phyloP scores from a whole-genome alignment of 2,113 vertebrate genomes.

The Tetraodon nigroviridis region DNA sequence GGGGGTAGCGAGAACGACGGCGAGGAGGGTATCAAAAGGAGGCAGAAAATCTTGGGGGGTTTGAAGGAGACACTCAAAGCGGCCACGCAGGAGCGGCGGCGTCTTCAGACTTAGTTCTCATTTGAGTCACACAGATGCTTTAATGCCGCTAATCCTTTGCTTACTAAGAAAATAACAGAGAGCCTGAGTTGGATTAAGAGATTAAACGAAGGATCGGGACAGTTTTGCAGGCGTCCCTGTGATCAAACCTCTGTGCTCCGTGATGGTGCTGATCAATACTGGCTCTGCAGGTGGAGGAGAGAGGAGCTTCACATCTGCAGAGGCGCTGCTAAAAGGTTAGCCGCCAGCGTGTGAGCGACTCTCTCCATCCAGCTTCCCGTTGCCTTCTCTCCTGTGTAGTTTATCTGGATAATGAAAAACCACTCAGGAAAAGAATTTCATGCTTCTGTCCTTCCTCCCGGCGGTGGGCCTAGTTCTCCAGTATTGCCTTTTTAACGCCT shows the following conservation, averaged over 20 bases:
- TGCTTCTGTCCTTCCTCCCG: too few species aligned
- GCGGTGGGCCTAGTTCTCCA: too few species aligned
- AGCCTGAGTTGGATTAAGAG: slow-evolving; percentile 8
- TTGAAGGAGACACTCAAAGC: slow-evolving; percentile 40
- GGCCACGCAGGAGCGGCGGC: slow-evolving; percentile 1
- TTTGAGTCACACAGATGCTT: slow-evolving; percentile 27
- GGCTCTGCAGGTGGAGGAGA: not conserved
- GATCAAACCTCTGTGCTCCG: slow-evolving; percentile 19
- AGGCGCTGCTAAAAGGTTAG: not conserved
- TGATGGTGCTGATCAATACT: not conserved
- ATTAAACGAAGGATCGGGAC: slow-evolving; percentile 9
- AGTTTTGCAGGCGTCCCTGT: slow-evolving; percentile 16
- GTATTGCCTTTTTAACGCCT: too few species aligned
- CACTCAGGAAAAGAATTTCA: too few species aligned
- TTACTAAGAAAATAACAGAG: slow-evolving; percentile 20
- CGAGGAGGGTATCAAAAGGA: slow-evolving; percentile 14
- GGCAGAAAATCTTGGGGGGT: slow-evolving; percentile 23
- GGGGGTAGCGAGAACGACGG: slow-evolving; percentile 30
- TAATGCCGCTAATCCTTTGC: slow-evolving; percentile 28
- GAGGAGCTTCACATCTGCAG: too few species aligned
- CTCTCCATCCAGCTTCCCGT: not conserved
- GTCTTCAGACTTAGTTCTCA: slow-evolving; percentile 27
- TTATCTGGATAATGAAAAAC: too few species aligned
- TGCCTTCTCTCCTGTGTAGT: not conserved
- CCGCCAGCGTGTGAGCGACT: not conserved